Evolutionary conservation across 2,797 vertebrate genomes (phyloP).

Genomic region (Ara ararauna): DNA sequence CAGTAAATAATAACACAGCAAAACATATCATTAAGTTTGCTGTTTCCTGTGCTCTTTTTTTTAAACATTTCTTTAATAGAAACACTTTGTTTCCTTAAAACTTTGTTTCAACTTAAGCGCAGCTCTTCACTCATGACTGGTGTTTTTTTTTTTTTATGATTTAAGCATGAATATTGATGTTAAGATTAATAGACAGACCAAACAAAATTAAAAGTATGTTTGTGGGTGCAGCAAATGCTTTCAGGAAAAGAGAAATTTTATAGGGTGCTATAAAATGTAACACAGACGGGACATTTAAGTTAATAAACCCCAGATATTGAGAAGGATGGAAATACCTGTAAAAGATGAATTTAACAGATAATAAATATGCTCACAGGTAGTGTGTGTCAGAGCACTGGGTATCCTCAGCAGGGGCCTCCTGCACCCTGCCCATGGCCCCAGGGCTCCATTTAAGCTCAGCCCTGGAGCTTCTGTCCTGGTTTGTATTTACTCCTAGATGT

Average conservation of each 20-base stretch:
- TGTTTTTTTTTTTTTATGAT: neutral
- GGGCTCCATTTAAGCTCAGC: neutral
- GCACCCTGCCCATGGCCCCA: neutral
- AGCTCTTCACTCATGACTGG: neutral
- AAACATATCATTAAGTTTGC: neutral
- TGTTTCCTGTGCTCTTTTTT: neutral
- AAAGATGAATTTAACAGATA: neutral
- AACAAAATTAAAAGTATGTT: neutral
- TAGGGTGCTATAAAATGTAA: neutral
- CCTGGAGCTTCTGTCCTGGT: neutral
- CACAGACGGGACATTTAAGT: neutral
- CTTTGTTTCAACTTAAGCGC: neutral
- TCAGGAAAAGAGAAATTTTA: neutral
- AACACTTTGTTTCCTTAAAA: neutral
- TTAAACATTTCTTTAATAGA: neutral
- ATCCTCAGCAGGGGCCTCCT: neutral
- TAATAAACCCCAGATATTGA: neutral
- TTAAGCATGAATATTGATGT: neutral
- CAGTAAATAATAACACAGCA: neutral
- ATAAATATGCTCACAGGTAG: neutral
- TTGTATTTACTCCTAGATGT: neutral
- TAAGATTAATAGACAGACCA: neutral
- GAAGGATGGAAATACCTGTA: neutral
- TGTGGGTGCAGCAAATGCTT: neutral
- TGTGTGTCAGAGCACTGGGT: rapidly evolving